Evolutionary conservation across 1,140 invertebrate genomes (phyloP).

Genomic region (Drosophila arawakana): DNA sequence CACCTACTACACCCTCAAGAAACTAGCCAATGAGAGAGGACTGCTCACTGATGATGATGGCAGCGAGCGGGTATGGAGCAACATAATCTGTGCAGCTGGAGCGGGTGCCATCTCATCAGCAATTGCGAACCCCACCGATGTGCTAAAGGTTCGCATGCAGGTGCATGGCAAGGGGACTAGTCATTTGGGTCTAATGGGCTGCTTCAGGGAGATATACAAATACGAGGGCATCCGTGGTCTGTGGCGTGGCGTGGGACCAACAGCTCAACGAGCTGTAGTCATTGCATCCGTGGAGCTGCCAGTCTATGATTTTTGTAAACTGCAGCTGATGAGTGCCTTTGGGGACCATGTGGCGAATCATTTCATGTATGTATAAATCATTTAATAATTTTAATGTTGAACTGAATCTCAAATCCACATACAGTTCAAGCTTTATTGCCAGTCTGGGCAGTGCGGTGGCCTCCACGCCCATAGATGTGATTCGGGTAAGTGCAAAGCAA

Average conservation of each 20-base stretch:
- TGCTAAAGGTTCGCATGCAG: conserved; percentile 99
- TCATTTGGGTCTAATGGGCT: conserved; percentile 88
- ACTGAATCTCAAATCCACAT: conserved; percentile 63
- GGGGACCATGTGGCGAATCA: conserved; percentile 94
- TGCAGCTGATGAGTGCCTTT: conserved; percentile 89
- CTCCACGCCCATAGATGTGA: conserved; percentile 97
- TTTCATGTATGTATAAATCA: conserved; percentile 89
- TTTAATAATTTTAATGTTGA: neutral
- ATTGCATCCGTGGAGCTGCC: conserved; percentile 97
- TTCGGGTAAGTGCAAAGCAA: conserved; percentile 89
- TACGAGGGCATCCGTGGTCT: conserved; percentile 93
- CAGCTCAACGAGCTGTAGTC: conserved; percentile 95
- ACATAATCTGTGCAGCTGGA: conserved; percentile 92
- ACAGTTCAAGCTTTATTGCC: conserved; percentile 94
- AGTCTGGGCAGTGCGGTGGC: conserved; percentile 96
- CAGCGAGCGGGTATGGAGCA: conserved; percentile 90
- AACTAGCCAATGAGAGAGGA: conserved; percentile 86
- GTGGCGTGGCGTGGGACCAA: conserved; percentile 96
- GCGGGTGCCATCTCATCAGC: conserved; percentile 95
- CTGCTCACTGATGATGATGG: conserved; percentile 85
- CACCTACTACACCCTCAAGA: conserved; percentile 96
- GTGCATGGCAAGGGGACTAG: conserved; percentile 86
- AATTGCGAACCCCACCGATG: conserved; percentile 99
- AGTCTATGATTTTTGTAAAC: conserved; percentile 96
- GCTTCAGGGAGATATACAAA: conserved; percentile 91